These are phyloP conservation scores for Calephelis perditalis DNA, from an alignment of 2,888 invertebrate genomes.

Conservation along the genomic window DNA sequence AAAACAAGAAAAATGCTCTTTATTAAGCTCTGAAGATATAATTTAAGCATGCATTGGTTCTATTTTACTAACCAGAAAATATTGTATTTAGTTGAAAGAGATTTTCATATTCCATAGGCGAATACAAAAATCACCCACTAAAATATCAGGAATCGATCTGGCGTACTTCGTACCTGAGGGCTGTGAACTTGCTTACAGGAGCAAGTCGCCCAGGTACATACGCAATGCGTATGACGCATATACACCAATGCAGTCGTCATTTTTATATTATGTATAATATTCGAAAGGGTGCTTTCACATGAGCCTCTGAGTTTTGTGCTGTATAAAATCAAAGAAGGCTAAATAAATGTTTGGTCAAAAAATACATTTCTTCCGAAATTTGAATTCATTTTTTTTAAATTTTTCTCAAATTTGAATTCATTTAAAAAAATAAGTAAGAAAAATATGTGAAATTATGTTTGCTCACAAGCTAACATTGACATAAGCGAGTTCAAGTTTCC, in stretches of 20 bases:
- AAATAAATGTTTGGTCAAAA: too few relatives aligned
- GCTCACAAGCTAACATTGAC: too few relatives aligned
- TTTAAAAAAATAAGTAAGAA: too few relatives aligned
- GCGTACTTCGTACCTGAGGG: constrained; percentile 59
- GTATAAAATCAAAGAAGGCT: too few relatives aligned
- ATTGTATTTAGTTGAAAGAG: constrained; percentile 64
- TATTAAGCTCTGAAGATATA: constrained; percentile 17
- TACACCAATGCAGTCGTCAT: neutral
- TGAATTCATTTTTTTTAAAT: too few relatives aligned
- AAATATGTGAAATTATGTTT: too few relatives aligned
- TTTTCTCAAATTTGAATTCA: too few relatives aligned
- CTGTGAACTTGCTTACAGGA: constrained; percentile 68
- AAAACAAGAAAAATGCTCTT: constrained; percentile 7
- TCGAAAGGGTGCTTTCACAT: constrained; percentile 3
- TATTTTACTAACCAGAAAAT: constrained; percentile 40
- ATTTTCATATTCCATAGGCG: constrained; percentile 62
- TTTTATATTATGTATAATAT: neutral
- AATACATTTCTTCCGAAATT: too few relatives aligned
- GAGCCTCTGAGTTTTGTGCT: neutral
- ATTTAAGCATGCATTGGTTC: constrained; percentile 33
- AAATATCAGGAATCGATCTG: constrained; percentile 52
- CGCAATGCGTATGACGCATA: constrained; percentile 33
- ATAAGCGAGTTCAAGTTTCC: too few relatives aligned
- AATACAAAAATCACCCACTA: constrained; percentile 75
- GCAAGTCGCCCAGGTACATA: constrained; percentile 72